Percentiles rank a stretch among this genome's conserved stretches.
These are phyloP conservation scores for Autographa gamma DNA, from an alignment of 2,888 invertebrate species.

Conservation along the genomic window DNA sequence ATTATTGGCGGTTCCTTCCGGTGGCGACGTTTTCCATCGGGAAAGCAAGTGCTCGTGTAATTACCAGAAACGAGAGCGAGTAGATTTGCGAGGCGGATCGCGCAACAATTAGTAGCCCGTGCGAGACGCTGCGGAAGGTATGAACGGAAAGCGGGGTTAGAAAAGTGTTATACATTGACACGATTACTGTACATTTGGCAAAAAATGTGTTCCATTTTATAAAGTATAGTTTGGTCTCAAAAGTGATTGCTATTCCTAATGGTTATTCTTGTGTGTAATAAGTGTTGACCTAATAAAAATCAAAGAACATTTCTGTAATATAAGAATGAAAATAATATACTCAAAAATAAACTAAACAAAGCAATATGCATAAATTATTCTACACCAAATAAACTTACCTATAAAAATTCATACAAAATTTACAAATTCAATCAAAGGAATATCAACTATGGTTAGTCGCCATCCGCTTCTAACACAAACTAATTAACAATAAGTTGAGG, in stretches of 20 bases:
- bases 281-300: too few relatives aligned
- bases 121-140: conserved; percentile 32
- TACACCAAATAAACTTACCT: too few relatives aligned
- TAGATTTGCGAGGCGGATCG: conserved; percentile 85
- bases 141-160: conserved; percentile 27
- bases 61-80: conserved; percentile 87
- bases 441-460: conserved; percentile 39
- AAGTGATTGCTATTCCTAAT: too few relatives aligned
- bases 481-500: conserved; percentile 77
- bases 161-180: not conserved
- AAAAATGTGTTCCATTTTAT: too few relatives aligned
- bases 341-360: too few relatives aligned
- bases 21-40: conserved; percentile 75
- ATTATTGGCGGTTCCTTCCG: conserved; percentile 67
- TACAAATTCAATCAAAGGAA: not conserved
- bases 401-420: too few relatives aligned
- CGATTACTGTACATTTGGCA: too few relatives aligned
- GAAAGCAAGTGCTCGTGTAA: conserved; percentile 83
- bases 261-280: too few relatives aligned
- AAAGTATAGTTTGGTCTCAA: too few relatives aligned
- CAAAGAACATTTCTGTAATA: too few relatives aligned
- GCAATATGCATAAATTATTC: too few relatives aligned
- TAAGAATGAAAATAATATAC: not conserved
- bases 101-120: conserved; percentile 79
- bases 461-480: conserved; percentile 72